Base-by-base conservation (phyloP, 2,797 vertebrate species). In the Somateria mollissima region DNA sequence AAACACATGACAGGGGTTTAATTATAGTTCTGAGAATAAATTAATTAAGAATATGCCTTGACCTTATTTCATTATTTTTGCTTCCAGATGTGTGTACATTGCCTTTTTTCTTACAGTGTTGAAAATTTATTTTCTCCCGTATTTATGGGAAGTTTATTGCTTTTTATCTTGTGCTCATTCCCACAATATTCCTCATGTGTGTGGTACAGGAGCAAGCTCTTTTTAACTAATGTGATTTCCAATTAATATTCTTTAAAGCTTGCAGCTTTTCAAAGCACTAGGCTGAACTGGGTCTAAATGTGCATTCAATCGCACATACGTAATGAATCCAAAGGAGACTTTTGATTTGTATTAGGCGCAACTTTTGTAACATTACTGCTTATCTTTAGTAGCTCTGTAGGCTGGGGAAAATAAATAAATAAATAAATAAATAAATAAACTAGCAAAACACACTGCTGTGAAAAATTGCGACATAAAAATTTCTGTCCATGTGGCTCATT, bases 401-500 rank as follows among this genome's bases (percentile, higher is more conserved):
- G 32, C 49, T 51, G 49, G 49, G 24, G 9, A 20, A 25, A 51
- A 25, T 36, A 36, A 49, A 19, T 14, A 41, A 15, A 36, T 36
- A 41, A 41, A 41, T 41, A 47, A 22, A 21, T 21, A 47, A 24
- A 49, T 13, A 47, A 51, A 51, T 24, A 13, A 49, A 24, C 8
- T 28, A 53, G 8, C 25, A 39, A 28, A 62, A 39, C 37, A 62
- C 36, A 62, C 4, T 28, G 16, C 36, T 61, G 60, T 39, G 36
- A 36, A 61, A 39, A 61, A 53, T 32, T 22, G 5, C 8, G 10
- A 53, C 9, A 28, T 17, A 36, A 28, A 53, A 61, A 61, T 16
- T 43, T 22, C 4, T 8, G 14, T 66, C 7, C 0, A 0, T 13
- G 47, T 20, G 47, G 15, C 36, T 54, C 7, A 3, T 13, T 56